Evolutionary conservation across 1,140 invertebrate species (phyloP).

Genomic region (Chrysopa pallens): DNA sequence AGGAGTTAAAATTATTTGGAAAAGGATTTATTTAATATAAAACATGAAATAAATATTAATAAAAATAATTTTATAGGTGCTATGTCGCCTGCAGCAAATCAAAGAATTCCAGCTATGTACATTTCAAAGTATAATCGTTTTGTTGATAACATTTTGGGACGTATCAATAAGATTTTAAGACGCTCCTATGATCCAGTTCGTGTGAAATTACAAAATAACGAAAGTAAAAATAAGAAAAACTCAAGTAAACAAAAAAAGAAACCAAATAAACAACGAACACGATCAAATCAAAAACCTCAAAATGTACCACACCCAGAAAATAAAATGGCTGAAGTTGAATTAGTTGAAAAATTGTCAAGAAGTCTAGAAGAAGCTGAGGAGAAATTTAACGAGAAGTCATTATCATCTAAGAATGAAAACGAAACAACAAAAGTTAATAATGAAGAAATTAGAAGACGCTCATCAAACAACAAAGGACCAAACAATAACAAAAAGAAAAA

Average conservation of each 20-base stretch:
- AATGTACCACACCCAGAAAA: slow-evolving; percentile 4
- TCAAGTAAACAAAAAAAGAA: slow-evolving; percentile 4
- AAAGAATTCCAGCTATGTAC: slow-evolving; percentile 44
- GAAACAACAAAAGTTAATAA: slow-evolving; percentile 16
- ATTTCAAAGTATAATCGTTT: slow-evolving; percentile 65
- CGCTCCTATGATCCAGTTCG: slow-evolving; percentile 66
- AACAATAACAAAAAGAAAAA: slow-evolving; percentile 10
- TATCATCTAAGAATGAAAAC: slow-evolving; percentile 9
- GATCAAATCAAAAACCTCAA: slow-evolving; percentile 7
- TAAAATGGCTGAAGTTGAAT: slow-evolving; percentile 7
- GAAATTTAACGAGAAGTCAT: background rate
- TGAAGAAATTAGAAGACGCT: slow-evolving; percentile 8
- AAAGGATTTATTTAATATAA: too few species aligned
- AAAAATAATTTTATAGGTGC: slow-evolving; percentile 17
- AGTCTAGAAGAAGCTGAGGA: slow-evolving; percentile 9
- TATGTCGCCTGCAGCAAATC: slow-evolving; percentile 11
- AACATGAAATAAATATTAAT: too few species aligned
- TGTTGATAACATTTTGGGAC: slow-evolving; percentile 57
- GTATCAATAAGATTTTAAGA: slow-evolving; percentile 58
- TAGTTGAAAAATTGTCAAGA: slow-evolving; percentile 14
- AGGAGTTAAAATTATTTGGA: too few species aligned
- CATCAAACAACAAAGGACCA: slow-evolving; percentile 4
- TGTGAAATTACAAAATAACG: slow-evolving; percentile 48
- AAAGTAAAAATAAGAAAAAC: slow-evolving; percentile 24
- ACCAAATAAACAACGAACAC: slow-evolving; percentile 10